These are phyloP conservation scores for Marasmarcha lunaedactyla DNA, from an alignment of 2,888 invertebrate species.

Conservation along the genomic window DNA sequence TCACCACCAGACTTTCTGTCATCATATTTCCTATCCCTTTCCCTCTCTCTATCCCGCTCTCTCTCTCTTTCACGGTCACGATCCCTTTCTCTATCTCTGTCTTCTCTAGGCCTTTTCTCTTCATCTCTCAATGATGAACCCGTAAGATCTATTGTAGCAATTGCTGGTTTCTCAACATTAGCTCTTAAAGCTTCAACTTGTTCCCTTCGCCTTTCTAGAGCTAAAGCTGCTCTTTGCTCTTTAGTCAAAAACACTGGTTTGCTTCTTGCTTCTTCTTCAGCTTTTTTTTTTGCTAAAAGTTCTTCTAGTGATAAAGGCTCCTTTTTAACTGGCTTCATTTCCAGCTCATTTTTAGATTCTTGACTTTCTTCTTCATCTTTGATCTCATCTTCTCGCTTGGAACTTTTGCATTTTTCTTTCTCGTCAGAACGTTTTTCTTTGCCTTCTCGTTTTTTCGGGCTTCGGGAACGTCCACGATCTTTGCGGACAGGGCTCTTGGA, in stretches of 20 bases:
- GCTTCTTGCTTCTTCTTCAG: conserved; percentile 92
- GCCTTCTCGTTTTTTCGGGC: conserved; percentile 46
- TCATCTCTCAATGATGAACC: conserved; percentile 64
- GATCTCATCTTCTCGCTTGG: conserved; percentile 37
- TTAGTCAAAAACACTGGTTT: conserved; percentile 98
- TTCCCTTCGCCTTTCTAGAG: conserved; percentile 88
- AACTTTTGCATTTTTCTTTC: conserved; percentile 46
- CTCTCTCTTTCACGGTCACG: conserved; percentile 33
- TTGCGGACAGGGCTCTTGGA: conserved; percentile 30
- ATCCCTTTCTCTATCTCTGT: conserved; percentile 56
- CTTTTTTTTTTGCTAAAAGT: conserved; percentile 93
- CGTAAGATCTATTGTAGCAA: conserved; percentile 55
- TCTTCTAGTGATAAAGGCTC: conserved; percentile 98
- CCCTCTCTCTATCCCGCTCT: conserved; percentile 56
- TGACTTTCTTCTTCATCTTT: conserved; percentile 44
- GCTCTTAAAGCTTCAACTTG: conserved; percentile 87
- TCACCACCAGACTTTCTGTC: conserved; percentile 66
- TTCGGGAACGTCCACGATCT: conserved; percentile 21
- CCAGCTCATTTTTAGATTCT: conserved; percentile 47
- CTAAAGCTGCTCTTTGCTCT: conserved; percentile 92
- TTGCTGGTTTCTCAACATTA: conserved; percentile 62
- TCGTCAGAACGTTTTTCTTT: conserved; percentile 54
- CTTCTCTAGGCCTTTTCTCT: conserved; percentile 47
- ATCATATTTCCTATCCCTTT: conserved; percentile 55
- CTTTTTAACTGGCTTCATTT: conserved; percentile 44